Evolutionary conservation across 1,140 invertebrate genomes (phyloP), one percentile per base, ranked within the genome.

Genomic region (Argopecten irradians): DNA sequence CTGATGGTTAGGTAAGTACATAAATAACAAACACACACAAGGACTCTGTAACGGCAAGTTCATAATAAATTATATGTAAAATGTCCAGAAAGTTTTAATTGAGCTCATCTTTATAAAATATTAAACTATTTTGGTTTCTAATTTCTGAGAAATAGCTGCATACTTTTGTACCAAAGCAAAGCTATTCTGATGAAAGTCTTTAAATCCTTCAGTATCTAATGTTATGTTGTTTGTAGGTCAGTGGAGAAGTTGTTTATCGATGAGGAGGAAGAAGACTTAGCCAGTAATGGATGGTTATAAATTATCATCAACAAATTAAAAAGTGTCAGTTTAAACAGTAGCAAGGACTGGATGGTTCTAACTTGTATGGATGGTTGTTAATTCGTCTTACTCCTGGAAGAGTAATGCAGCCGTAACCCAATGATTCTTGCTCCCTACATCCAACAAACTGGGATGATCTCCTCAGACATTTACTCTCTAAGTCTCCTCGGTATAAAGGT

Each of bases 1-100:
- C 96, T 97, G 92, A 98, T 99, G 97, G 98, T 99, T 90, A 97
- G 94, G 93, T 95, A 89, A 88, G 88, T 87, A 39, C 5, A 32
- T 82, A 43, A n/a, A 22, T 88, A 85, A 3, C 0, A 39, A 0
- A 11, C 0, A 19, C 33, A 19, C 41, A 9, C 22, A 84, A 33
- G 22, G 9, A 11, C 85, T n/a, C 9, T 39, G n/a, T 83, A 14
- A 33, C 22, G 3, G 32, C 13, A 55, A 22, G 34, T 39, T 19
- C 22, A 13, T 35, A 16, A 46, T 28, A 35, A 34, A 36, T 34
- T 84, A 84, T 22, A 85, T 35, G 41, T 16, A 34, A 13, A 22
- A 55, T 34, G 5, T 41, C 35, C 14, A 83, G 28, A 83, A 32
- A 43, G n/a, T 32, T 71, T 43, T 16, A 19, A 82, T 83, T 85